Evolutionary conservation across 2,113 vertebrate species (phyloP), one percentile per base, ranked within the genome.

Genomic region (Girardinichthys multiradiatus): DNA sequence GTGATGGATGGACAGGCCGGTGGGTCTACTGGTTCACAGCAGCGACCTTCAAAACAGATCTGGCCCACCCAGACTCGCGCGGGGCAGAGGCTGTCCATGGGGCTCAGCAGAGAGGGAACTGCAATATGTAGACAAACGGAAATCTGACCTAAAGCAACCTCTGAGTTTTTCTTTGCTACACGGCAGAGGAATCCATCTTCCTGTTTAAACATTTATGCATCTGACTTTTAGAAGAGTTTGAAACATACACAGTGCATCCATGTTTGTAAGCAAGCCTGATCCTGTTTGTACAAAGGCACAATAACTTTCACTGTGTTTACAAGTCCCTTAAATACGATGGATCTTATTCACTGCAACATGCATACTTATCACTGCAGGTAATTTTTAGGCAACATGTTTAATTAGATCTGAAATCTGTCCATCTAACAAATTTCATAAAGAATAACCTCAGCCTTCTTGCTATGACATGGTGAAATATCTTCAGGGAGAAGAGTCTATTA

Each of bases 21-120:
- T 26, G 64, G 57, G 79, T 76, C 77, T 69, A 86, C 73, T 84
- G 75, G 74, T 72, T 77, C 63, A 84, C 71, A 70, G 64, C 10
- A 1, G 62, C 68, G 69, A 68, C 76, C 70, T 82, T 63, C 80
- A 83, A 62, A 83, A 65, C 57, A 74, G 67, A 81, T 86, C 74
- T 74, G 66, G 37, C 63, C 72, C 57, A 62, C 63, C 14, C 42
- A 62, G 66, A 35, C n/a, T 28, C 30, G 26, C 6, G 51, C 17
- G 61, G 72, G 59, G 31, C 54, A 64, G 67, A 78, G 72, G 80
- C 48, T 68, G 58, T 58, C 70, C 28, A 39, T 57, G 61, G 48
- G 65, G 62, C 65, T 75, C 84, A 64, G 45, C 21, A 68, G 68
- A 78, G 70, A 63, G 29, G 26, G 65, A 76, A 48, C 71, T 65